Conservation (phyloP, 2,797 vertebrate species). For the Anguilla megastoma region DNA sequence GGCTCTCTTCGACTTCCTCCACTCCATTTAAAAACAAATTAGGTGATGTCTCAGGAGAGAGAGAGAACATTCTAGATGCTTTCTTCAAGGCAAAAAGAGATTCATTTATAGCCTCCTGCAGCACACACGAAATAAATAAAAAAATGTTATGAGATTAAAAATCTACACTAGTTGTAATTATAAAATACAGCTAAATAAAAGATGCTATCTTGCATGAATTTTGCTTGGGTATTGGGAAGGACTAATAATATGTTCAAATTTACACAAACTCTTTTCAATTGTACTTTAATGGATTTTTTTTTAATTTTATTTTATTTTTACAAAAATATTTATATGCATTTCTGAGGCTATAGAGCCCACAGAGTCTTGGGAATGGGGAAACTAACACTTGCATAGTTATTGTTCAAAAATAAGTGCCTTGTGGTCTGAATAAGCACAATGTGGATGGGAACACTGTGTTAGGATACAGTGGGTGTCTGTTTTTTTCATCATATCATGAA, state of each 20-base stretch:
- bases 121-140: neutral
- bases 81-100: slow-evolving; percentile 10
- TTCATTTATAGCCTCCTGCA: neutral
- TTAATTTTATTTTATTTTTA: neutral
- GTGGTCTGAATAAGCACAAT: neutral
- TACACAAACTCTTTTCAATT: neutral
- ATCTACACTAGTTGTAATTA: neutral
- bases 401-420: neutral
- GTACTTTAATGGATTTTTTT: neutral
- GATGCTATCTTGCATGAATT: neutral
- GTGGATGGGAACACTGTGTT: neutral
- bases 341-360: neutral
- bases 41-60: slow-evolving; percentile 27
- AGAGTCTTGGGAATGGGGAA: neutral
- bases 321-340: neutral
- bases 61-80: neutral
- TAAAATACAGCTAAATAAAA: neutral
- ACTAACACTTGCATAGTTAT: neutral
- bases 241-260: neutral
- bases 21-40: slow-evolving; percentile 33
- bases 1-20: slow-evolving; percentile 19
- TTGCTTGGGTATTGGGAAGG: neutral
- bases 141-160: neutral
- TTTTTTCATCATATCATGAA: neutral
- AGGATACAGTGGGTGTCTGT: neutral